A percentile compares a stretch with the other conserved stretches of the same genome.
Conservation (phyloP, 1,140 invertebrate genomes). For the honey bee (Apis mellifera) region Amel_HAv3.1 CM009937.2:8803001-8803500, state of each 20-base stretch:
- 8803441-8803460: constrained; percentile 28
- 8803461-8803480: constrained; percentile 40
- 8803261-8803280: constrained; percentile 19
- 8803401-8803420: neutral
- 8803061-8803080: constrained; percentile 38
- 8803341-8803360: neutral
- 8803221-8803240: constrained; percentile 25
- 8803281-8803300: constrained; percentile 35
- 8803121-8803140: constrained; percentile 53
- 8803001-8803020: constrained; percentile 38
- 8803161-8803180: constrained; percentile 41
- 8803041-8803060: constrained; percentile 43
- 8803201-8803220: neutral
- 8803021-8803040: constrained; percentile 32
- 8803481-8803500: constrained; percentile 43
- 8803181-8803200: constrained; percentile 29
- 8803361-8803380: constrained; percentile 24
- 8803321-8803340: constrained; percentile 2
- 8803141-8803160: constrained; percentile 45
- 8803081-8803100: constrained; percentile 52
- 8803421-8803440: constrained; percentile 27
- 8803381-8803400: neutral
- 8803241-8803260: constrained; percentile 19
- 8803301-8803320: constrained; percentile 10
- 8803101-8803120: constrained; percentile 40